Base-by-base conservation (phyloP, 2,113 vertebrate genomes). In the Steatornis caripensis region DNA sequence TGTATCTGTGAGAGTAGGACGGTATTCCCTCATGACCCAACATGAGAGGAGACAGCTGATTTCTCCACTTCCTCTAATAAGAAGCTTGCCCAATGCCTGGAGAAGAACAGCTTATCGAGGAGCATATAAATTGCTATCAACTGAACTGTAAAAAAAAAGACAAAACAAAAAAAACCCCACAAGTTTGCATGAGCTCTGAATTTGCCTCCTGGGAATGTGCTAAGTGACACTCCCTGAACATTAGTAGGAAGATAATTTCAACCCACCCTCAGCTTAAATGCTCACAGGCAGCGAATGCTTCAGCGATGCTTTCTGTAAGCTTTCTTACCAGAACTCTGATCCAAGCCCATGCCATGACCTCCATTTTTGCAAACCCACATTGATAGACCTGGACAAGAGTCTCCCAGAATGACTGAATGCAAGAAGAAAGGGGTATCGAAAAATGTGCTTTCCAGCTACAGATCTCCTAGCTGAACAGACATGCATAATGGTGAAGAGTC, bases 41-140 rank as follows among this genome's bases (percentile, higher is more conserved):
- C 37, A 16, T 1, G 8, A 83, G 9, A 84, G 8, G 64, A 64
- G 18, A 92, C 9, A 48, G 4, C 4, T 16, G 3, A 71, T 78
- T 71, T 64, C 34, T 14, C 55, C 21, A 60, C 29, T 22, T 84
- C 23, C 37, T 75, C 70, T 48, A 87, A 64, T 24, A 55, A 1
- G 7, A 85, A 37, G 5, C 36, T 76, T 60, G 27, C 7, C 36
- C 49, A 61, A 5, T 0, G 0, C 10, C 32, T 68, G 15, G 10
- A 76, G 45, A 84, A 49, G 10, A 77, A 41, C 11, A 76, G 13
- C 8, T 65, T 77, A 39, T 13, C 46, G 29, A 79, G 37, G 11
- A 87, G 5, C 29, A 54, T 9, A 7, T 17, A 16, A 46, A 19
- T 61, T 79, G 3, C 17, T 60, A 34, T 10, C 58, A 32, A 72